Percentiles rank a stretch among this genome's conserved stretches.
phyloP scores from a whole-genome alignment of 2,888 invertebrate species.

The Ferrisia virgata region DNA sequence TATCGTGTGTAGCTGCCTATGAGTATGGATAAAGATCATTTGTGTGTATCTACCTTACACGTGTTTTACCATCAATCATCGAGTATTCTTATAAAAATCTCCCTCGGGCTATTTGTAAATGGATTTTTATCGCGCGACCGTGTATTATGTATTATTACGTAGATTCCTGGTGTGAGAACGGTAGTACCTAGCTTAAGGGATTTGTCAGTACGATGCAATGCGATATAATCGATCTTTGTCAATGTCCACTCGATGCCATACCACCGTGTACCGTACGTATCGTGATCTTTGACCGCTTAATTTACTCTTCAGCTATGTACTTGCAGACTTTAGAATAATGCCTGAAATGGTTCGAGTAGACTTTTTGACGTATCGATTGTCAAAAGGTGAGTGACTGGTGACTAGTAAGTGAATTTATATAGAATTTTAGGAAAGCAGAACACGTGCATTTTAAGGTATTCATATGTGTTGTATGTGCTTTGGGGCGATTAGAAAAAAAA shows the following conservation, averaged over 20 bases:
- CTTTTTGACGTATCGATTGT: background rate
- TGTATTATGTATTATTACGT: background rate
- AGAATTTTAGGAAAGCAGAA: no score
- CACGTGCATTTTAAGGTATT: no score
- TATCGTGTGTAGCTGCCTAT: no score
- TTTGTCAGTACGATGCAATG: background rate
- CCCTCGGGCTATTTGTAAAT: background rate
- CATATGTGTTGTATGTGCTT: no score
- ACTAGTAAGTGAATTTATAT: no score
- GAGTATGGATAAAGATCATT: no score
- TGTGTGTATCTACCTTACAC: no score
- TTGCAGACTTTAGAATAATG: no score
- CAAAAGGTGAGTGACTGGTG: background rate
- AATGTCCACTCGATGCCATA: background rate
- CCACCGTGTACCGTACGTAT: background rate
- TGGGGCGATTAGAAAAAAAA: no score
- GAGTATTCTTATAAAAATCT: background rate
- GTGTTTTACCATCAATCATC: background rate
- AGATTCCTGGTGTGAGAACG: background rate
- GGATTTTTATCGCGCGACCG: background rate
- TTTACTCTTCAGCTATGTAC: background rate
- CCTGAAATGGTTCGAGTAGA: background rate
- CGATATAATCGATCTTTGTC: conserved; percentile 21
- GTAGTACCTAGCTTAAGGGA: conserved; percentile 23
- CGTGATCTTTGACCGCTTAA: conserved; percentile 7